Percentiles rank a stretch among this genome's conserved stretches.
Evolutionary conservation across 2,797 vertebrate species (phyloP).

Genomic region (Adelosebastes latens): DNA sequence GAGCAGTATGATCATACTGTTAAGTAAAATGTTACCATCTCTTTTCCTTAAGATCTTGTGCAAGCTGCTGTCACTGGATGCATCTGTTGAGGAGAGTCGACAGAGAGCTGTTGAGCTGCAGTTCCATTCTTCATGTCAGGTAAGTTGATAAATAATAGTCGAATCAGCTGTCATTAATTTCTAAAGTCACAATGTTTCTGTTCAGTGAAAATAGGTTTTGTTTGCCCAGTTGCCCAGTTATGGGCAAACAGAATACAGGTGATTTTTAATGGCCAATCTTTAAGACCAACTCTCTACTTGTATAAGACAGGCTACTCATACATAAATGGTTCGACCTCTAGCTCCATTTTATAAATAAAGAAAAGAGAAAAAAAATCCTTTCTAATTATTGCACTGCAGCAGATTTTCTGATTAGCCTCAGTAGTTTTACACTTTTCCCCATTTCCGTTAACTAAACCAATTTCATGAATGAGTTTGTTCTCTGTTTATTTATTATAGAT

Average conservation of each 20-base stretch:
- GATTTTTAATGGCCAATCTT: background rate
- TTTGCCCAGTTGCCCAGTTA: background rate
- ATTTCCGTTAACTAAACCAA: background rate
- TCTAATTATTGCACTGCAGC: background rate
- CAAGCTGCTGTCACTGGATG: slow-evolving; percentile 64
- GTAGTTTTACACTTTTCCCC: background rate
- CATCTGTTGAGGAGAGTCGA: slow-evolving; percentile 63
- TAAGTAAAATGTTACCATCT: slow-evolving; percentile 57
- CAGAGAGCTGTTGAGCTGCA: slow-evolving; percentile 10
- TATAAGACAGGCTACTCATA: background rate
- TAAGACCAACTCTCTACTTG: background rate
- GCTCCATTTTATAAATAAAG: background rate
- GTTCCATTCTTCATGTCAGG: background rate
- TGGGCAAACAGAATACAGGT: background rate
- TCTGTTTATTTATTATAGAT: slow-evolving; percentile 1
- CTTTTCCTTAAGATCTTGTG: slow-evolving; percentile 73
- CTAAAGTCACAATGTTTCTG: background rate
- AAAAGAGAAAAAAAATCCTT: background rate
- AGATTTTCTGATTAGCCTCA: background rate
- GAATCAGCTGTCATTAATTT: background rate
- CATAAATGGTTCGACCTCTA: background rate
- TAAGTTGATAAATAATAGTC: background rate
- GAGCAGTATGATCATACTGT: background rate
- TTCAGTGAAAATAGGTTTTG: background rate
- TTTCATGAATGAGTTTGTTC: background rate